A percentile compares a stretch with the other conserved stretches of the same genome.
These are phyloP conservation scores for Tachyglossus aculeatus DNA, from an alignment of 2,797 vertebrate species.

Conservation along the genomic window DNA sequence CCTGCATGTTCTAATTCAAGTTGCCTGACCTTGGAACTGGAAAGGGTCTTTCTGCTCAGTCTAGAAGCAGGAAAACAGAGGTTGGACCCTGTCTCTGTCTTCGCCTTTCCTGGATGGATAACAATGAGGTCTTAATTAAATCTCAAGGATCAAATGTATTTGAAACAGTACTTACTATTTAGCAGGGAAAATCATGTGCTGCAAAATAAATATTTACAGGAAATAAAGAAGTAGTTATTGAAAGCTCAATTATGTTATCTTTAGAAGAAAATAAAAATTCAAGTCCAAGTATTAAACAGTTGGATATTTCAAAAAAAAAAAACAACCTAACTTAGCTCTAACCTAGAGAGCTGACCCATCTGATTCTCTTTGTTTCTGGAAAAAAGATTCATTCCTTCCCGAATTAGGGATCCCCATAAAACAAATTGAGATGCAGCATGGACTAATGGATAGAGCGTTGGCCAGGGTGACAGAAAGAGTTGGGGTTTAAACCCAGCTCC, in stretches of 20 bases:
- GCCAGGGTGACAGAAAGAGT: no score
- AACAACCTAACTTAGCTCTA: neutral
- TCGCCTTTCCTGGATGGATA: conserved; percentile 19
- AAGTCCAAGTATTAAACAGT: neutral
- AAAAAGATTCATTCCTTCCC: neutral
- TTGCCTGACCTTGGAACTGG: neutral
- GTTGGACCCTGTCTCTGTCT: neutral
- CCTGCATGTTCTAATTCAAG: conserved; percentile 28
- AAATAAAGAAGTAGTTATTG: neutral
- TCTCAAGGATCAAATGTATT: conserved; percentile 28
- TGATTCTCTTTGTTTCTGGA: neutral
- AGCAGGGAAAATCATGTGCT: conserved; percentile 10
- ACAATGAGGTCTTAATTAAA: conserved; percentile 13
- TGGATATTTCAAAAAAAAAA: conserved; percentile 17
- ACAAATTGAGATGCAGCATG: no score
- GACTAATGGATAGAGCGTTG: no score
- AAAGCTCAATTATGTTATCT: conserved; percentile 38
- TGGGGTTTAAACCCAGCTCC: no score
- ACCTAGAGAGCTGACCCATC: neutral
- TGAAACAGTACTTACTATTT: conserved; percentile 26
- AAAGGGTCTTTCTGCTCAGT: neutral
- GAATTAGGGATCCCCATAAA: no score
- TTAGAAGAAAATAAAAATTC: conserved; percentile 6
- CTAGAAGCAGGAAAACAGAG: neutral
- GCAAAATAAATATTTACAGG: conserved; percentile 38